Evolutionary conservation across 1,140 invertebrate genomes (phyloP), one percentile per base, ranked within the genome.

Genomic region (Diabrotica virgifera): DNA sequence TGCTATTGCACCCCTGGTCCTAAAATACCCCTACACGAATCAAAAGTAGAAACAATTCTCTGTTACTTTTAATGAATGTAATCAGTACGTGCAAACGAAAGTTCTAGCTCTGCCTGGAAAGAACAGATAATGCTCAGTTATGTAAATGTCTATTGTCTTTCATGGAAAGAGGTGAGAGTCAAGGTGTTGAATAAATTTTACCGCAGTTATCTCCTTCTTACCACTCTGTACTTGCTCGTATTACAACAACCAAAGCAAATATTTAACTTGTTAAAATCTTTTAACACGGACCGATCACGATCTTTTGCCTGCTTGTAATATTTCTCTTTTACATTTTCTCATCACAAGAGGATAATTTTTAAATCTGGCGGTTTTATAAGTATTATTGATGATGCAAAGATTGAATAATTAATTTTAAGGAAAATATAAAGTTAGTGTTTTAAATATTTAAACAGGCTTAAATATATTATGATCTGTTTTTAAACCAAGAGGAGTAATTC

Each of bases 201-300:
- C 56, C 58, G n/a, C 57, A 53, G 66, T 67, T 67, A 67, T 67
- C 66, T 63, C 57, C 66, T 63, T 54, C 62, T 67, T 67, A 67
- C 62, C 66, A 59, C 57, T 63, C 57, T 67, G 58, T 54, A 50
- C 40, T 67, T 58, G 52, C 36, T 63, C 52, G 40, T 60, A 52
- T 60, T 60, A 60, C 59, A 60, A 58, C 62, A 60, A 60, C 55
- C 52, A 50, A 38, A 59, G 58, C 66, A 67, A 67, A 67, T 67
- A 67, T 67, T 67, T 67, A 67, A 67, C 66, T 67, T 67, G 51
- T 36, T 64, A 60, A 64, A 67, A 67, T 67, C 66, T 67, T 67
- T 59, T 36, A 57, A 66, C 59, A 6, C 24, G 24, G 1, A 2
- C 24, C 24, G 24, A 24, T 24, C 24, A 24, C 24, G 24, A 24